Evolutionary conservation across 64 coral and sea anemone genomes (phyloP), one percentile per base, ranked within the genome.

Genomic region (Astreopora myriophthalma): DNA sequence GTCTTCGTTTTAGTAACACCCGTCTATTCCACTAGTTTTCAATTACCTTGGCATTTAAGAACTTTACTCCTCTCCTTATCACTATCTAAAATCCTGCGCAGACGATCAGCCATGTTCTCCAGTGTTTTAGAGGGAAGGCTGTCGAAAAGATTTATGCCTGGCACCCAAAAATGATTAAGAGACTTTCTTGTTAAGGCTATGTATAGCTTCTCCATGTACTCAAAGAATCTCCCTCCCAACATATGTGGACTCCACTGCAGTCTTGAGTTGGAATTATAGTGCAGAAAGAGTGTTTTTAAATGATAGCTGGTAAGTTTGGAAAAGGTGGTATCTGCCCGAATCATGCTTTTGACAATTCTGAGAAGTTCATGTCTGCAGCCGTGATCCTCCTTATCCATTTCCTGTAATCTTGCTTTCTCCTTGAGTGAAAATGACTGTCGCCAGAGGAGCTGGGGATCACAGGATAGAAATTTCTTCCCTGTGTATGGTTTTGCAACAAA

Each of bases 281-380:
- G 80, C 16, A 96, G 73, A 36, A 96, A 96, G 23, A 80, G 78
- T 78, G 95, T 93, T 40, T 96, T 93, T 24, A 96, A 76, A 84
- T 96, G 95, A 35, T 96, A 89, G 31, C 86, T 89, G 24, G 85
- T 96, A 25, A 96, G 34, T 66, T 96, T 93, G 39, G 88, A 64
- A 14, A 96, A 93, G 49, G 95, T 80, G 22, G 91, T 30, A 24
- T 96, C 95, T 57, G 48, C 58, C 52, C 79, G 49, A 16, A 96
- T 90, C 25, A 96, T 30, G 55, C 60, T 93, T 62, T 93, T 96
- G 22, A 96, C 62, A 86, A 96, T 96, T 80, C 79, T 89, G 0
- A 96, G 95, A 3, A 96, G 80, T 69, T 93, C 86, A 48, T 96
- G 91, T 48, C 91, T 75, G 28, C 95, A 96, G 8, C 95, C 95